Evolutionary conservation across 2,797 vertebrate genomes (phyloP).

Genomic region (Cuculus canorus): DNA sequence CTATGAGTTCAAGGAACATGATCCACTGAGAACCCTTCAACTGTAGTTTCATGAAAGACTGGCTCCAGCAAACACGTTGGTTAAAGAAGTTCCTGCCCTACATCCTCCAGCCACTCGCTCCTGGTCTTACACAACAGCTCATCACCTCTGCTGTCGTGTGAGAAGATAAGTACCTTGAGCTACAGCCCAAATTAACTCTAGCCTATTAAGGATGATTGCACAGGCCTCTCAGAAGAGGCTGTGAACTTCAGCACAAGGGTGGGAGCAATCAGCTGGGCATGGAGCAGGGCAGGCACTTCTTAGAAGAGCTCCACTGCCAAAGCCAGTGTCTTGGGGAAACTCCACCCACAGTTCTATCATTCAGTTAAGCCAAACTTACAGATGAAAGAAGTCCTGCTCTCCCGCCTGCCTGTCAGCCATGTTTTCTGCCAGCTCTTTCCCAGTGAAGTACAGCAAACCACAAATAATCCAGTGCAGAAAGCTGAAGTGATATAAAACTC

Average conservation of each 20-base stretch:
- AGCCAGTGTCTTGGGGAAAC: not conserved
- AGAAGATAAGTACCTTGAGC: not conserved
- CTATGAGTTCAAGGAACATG: not conserved
- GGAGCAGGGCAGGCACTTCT: not conserved
- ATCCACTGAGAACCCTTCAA: not conserved
- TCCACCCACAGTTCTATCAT: not conserved
- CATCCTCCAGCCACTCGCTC: not conserved
- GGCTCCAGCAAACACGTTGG: rapidly evolving
- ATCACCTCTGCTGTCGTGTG: not conserved
- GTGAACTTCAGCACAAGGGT: not conserved
- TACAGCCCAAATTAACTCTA: not conserved
- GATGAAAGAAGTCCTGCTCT: not conserved
- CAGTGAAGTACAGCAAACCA: not conserved
- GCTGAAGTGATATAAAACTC: not conserved
- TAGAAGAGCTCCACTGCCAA: not conserved
- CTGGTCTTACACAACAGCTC: not conserved
- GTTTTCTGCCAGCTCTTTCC: not conserved
- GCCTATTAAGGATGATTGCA: not conserved
- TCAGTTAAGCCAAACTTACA: not conserved
- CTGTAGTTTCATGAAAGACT: not conserved
- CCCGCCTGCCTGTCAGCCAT: not conserved
- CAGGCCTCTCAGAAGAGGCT: not conserved
- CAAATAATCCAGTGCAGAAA: not conserved
- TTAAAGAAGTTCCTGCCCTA: not conserved
- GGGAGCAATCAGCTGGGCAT: not conserved